Evolutionary conservation across 2,113 vertebrate genomes (phyloP), one percentile per base, ranked within the genome.

Genomic region (Zonotrichia leucophrys): DNA sequence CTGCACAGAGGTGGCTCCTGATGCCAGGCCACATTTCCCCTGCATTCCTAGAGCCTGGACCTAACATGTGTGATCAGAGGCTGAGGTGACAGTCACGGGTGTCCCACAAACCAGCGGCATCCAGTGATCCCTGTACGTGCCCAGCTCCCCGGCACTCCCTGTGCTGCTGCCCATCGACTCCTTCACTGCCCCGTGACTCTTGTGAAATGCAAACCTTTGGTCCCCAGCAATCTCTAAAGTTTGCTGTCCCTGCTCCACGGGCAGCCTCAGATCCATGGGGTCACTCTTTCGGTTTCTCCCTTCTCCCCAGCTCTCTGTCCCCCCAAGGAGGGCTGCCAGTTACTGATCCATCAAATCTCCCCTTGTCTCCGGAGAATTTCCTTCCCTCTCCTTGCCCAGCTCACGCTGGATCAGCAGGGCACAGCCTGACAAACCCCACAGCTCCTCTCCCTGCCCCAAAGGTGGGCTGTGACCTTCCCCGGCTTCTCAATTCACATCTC

Each of bases 101-200:
- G 39, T 14, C 25, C 50, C 20, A 5, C 5, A 66, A 9, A 58
- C 1, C 21, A 18, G n/a, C 1, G 1, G n/a, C 66, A 50, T 2
- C 37, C 15, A 14, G 47, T 7, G 42, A 60, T 58, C 41, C 6
- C 4, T 2, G 3, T 6, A 9, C 2, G 0, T 4, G 33, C 27
- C 8, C 16, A 7, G 47, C 21, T 47, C 22, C 23, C 31, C 1
- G 4, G n/a, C 25, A 53, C 63, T 83, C 68, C 44, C 30, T 3
- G 17, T 2, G 3, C 53, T 7, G 10, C 62, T 8, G 15, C 13
- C 8, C 4, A 10, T 16, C 1, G 0, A 9, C 15, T 59, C 58
- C n/a, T 37, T 59, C 15, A 12, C 52, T 28, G 17, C 53, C 76
- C 18, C 12, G 35, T 47, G 37, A 60, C 82, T 74, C 49, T 67